Evolutionary conservation across 2,888 invertebrate genomes (phyloP), one percentile per base, ranked within the genome.

Genomic region (Dorcus hopei): DNA sequence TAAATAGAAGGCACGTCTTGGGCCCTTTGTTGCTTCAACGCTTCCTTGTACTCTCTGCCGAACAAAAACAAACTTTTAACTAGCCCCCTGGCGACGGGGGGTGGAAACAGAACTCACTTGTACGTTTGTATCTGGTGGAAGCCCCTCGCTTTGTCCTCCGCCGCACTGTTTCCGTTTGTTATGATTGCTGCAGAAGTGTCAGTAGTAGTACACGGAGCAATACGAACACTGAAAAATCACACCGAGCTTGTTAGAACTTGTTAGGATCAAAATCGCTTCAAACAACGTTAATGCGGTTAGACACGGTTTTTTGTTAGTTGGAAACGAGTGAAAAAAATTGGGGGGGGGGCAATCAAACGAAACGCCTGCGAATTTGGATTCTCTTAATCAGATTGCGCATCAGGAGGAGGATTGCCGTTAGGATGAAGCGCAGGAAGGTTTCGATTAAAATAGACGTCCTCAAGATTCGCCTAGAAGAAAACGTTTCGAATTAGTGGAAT

Each of bases 31-130:
- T 91, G 90, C 77, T 90, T 88, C 74, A 93, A 79, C 58, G 93
- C 93, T 83, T 93, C 93, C 82, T 93, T 93, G 81, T 93, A 93
- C 82, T 93, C 93, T 80, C 92, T 86, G 80, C 5, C 26, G 1
- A 7, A 7, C 26, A 33, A 33, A 83, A 33, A 14, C 11, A n/a
- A 57, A 14, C n/a, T n/a, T n/a, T 5, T 4, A 33, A 6, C 14
- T 33, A 6, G 26, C 19, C 6, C n/a, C 5, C 26, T 26, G 26
- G 26, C 4, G 26, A 33, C 6, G 26, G 26, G 26, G 26, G 26
- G 26, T 1, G 26, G 26, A 56, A 39, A 54, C 39, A 45, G 53
- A 62, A 80, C 80, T 77, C 83, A 88, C 88, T 87, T 88, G 83
- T 89, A 89, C 59, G 89, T 89, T 81, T 90, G 89, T 75, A 88